Conservation (phyloP, 2,888 invertebrate genomes). For the Hirtodrosophila trivittata region DNA sequence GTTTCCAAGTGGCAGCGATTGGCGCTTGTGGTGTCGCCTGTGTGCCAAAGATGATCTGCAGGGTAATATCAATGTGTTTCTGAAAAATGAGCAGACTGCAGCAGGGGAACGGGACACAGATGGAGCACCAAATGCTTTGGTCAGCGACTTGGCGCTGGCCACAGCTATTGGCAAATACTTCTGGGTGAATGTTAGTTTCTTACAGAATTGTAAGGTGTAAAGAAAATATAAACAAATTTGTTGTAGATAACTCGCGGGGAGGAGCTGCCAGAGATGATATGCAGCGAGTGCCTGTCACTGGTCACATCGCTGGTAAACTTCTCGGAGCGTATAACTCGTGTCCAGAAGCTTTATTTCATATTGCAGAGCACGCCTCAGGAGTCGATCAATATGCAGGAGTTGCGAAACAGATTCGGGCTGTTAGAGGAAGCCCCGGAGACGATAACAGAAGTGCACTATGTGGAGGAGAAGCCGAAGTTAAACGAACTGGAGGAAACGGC, state of each 20-base stretch:
- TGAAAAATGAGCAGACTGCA: slow-evolving; percentile 56
- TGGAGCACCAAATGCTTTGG: not conserved
- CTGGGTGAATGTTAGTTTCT: slow-evolving; percentile 74
- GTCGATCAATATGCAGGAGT: slow-evolving; percentile 41
- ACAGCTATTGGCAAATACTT: slow-evolving; percentile 80
- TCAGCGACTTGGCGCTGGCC: slow-evolving; percentile 57
- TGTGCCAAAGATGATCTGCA: slow-evolving; percentile 73
- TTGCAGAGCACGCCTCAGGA: slow-evolving; percentile 52
- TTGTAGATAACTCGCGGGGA: slow-evolving; percentile 71
- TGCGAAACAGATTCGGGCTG: slow-evolving; percentile 63
- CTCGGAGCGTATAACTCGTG: slow-evolving; percentile 76
- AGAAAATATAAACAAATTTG: no score
- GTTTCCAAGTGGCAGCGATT: slow-evolving; percentile 32
- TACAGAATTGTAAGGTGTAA: no score
- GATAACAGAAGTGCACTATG: slow-evolving; percentile 59
- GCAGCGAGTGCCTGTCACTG: slow-evolving; percentile 73
- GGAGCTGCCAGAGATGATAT: slow-evolving; percentile 75
- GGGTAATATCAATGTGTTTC: slow-evolving; percentile 72
- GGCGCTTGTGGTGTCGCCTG: slow-evolving; percentile 76
- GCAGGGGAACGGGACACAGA: slow-evolving; percentile 5
- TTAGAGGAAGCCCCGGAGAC: slow-evolving; percentile 53
- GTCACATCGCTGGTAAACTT: slow-evolving; percentile 75
- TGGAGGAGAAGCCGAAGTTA: slow-evolving; percentile 62
- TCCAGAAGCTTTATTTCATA: slow-evolving; percentile 78
- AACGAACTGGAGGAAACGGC: slow-evolving; percentile 45